Conservation (phyloP, 2,113 vertebrate species). For the Phyllopteryx taeniolatus region DNA sequence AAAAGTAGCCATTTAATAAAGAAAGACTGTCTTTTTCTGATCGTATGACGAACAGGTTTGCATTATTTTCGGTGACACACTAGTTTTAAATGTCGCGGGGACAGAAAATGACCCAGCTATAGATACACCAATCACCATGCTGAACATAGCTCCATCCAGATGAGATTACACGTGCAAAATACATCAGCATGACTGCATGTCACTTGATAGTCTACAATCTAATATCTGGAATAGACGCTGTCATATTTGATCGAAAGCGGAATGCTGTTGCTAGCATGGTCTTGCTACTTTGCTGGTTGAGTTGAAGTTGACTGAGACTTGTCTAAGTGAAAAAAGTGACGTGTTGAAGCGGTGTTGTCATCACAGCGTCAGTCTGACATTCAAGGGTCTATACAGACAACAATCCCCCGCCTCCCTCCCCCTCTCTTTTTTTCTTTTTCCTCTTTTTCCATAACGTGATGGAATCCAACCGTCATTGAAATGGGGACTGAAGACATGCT, state of each 20-base stretch:
- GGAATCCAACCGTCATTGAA: not conserved
- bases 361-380: conserved; percentile 39
- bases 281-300: conserved; percentile 7
- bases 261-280: conserved; percentile 15
- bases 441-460: conserved; percentile 13
- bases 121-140: not conserved
- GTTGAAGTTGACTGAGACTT: conserved; percentile 10
- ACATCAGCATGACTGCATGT: not conserved
- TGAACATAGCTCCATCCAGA: not conserved
- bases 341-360: conserved; percentile 50
- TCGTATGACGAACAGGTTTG: too few relatives aligned
- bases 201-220: not conserved
- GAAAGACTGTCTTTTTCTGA: too few relatives aligned
- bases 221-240: conserved; percentile 1
- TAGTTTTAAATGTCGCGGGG: too few relatives aligned
- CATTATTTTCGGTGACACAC: too few relatives aligned
- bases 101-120: not conserved
- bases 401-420: not conserved
- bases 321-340: conserved; percentile 42
- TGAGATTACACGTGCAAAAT: not conserved
- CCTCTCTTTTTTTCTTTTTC: not conserved
- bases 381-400: conserved; percentile 36
- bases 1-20: too few relatives aligned
- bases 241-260: conserved; percentile 18
- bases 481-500: not conserved